Evolutionary conservation across 1,140 invertebrate species (phyloP).

Genomic region (Anoplolepis gracilipes): DNA sequence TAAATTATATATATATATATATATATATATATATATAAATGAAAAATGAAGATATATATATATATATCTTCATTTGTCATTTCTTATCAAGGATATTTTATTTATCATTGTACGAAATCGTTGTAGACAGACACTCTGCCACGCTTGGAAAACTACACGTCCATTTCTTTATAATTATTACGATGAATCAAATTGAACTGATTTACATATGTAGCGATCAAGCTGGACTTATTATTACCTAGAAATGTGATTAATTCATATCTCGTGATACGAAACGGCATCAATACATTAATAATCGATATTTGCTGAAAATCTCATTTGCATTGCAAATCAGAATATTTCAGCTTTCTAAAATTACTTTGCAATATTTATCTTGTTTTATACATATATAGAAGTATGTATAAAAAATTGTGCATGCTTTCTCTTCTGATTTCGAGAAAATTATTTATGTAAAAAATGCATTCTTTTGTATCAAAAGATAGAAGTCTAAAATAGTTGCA

Average conservation of each 20-base stretch:
- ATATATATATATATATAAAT: too few species aligned
- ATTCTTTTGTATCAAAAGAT: background rate
- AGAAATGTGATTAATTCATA: background rate
- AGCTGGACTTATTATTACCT: background rate
- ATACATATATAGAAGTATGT: background rate
- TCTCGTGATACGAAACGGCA: background rate
- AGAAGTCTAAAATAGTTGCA: background rate
- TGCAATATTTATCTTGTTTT: background rate
- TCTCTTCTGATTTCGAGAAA: background rate
- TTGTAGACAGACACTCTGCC: background rate
- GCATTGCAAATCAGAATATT: background rate
- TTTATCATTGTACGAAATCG: background rate
- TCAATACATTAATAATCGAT: constrained; percentile 8
- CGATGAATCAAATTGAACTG: background rate
- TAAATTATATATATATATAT: too few species aligned
- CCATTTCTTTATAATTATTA: background rate
- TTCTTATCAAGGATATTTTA: background rate
- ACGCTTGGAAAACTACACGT: background rate
- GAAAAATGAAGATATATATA: too few species aligned
- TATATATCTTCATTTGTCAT: background rate
- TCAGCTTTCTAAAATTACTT: background rate
- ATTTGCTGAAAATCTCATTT: background rate
- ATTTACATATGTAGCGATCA: background rate
- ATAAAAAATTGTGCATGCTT: background rate
- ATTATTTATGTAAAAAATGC: background rate